Evolutionary conservation across 2,888 invertebrate species (phyloP), one percentile per base, ranked within the genome.

Genomic region (Machimus atricapillus): DNA sequence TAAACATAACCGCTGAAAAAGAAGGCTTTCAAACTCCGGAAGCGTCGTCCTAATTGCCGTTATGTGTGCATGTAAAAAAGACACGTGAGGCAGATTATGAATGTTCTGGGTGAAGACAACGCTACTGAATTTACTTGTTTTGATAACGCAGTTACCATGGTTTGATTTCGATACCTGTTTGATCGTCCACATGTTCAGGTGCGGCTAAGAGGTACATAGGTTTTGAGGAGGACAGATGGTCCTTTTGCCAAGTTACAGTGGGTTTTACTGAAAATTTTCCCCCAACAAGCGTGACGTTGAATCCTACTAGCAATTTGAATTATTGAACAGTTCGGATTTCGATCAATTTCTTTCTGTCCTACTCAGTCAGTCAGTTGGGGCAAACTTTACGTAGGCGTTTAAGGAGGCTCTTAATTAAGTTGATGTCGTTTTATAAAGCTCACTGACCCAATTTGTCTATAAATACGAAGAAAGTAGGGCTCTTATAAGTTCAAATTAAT

Each of bases 111-210:
- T 12, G 12, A 27, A 66, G 27, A 23, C n/a, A 52, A 2, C 52
- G n/a, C 3, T 2, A 1, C 66, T 27, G 66, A 66, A 3, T 9
- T 12, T 16, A 14, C 31, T 79, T 79, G 79, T 79, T 79, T 46
- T 23, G 79, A 27, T 52, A 52, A 2, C 16, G 40, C 27, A 79
- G 79, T 79, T 79, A 52, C 79, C 79, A 79, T 79, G 79, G 79
- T 43, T 43, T 19, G n/a, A 37, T 78, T 43, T 43, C 43, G n/a
- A 37, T 78, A 78, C 78, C 78, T 78, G 78, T 43, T 78, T 12
- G 78, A 78, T 78, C 79, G 27, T 79, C 23, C 52, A 79, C 31
- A 46, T 79, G 79, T 66, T 27, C 66, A 66, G 66, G 23, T 66
- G 66, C 27, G 66, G 12, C 8, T 40, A 9, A 66, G 9, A 66